phyloP scores from a whole-genome alignment of 1,140 invertebrate genomes.

The Catajapyx aquilonaris region DNA sequence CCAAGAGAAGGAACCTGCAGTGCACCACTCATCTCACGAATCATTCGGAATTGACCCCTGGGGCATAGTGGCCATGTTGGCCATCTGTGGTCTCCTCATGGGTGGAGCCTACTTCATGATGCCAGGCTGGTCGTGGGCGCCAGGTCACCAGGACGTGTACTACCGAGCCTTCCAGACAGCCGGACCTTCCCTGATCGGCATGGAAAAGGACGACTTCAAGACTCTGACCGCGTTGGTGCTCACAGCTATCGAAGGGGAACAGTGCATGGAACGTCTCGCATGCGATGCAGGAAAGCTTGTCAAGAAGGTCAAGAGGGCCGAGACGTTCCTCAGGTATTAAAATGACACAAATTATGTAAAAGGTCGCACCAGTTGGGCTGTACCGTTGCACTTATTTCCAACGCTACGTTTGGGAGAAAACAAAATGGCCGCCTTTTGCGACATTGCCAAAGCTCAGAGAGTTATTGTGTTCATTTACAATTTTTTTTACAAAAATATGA shows the following conservation, averaged over 20 bases:
- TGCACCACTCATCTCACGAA: constrained; percentile 4
- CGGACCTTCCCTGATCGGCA: constrained; percentile 9
- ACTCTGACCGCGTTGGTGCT: constrained; percentile 12
- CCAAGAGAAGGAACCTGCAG: constrained; percentile 6
- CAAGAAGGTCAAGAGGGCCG: constrained; percentile 14
- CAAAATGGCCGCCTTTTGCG: too few relatives aligned
- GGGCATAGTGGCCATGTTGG: constrained; percentile 13
- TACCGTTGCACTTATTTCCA: too few relatives aligned
- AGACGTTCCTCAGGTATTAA: constrained; percentile 14
- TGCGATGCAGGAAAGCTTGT: constrained; percentile 14
- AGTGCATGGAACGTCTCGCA: constrained; percentile 13
- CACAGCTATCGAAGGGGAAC: constrained; percentile 13
- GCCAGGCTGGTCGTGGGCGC: constrained; percentile 14
- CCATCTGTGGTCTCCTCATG: constrained; percentile 13
- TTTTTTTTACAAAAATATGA: too few relatives aligned
- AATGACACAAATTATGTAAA: too few relatives aligned
- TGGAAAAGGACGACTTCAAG: constrained; percentile 12
- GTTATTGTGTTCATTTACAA: too few relatives aligned
- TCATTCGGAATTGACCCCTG: constrained; percentile 14
- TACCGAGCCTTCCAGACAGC: constrained; percentile 12
- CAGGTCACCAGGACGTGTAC: constrained; percentile 13
- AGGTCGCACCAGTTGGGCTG: too few relatives aligned
- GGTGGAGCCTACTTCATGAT: constrained; percentile 13
- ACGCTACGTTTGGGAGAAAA: too few relatives aligned
- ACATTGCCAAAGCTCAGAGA: too few relatives aligned